Conservation (phyloP, 2,888 invertebrate genomes). For the Diaphora mendica region DNA sequence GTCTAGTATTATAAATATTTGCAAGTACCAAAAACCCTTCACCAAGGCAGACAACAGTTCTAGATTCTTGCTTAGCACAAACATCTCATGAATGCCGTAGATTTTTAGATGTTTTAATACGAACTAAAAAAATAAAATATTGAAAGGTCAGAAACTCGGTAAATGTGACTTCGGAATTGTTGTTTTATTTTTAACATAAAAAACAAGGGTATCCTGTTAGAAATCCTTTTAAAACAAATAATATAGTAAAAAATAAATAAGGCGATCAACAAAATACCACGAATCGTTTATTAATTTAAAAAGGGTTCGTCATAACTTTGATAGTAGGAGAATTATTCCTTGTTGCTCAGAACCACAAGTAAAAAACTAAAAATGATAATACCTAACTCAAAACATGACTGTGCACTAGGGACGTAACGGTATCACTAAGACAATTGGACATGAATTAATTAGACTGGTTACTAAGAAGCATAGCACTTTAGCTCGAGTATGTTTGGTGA, state of each 20-base stretch:
- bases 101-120: too few relatives aligned
- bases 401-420: neutral
- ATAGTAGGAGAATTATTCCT: neutral
- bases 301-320: neutral
- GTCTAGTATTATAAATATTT: too few relatives aligned
- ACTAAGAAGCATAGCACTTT: too few relatives aligned
- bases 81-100: too few relatives aligned
- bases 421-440: too few relatives aligned
- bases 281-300: neutral
- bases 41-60: too few relatives aligned
- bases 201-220: neutral
- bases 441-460: too few relatives aligned
- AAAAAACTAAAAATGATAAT: neutral
- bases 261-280: neutral
- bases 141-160: too few relatives aligned
- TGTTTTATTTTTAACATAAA: neutral
- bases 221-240: neutral
- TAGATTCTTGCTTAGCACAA: too few relatives aligned
- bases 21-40: too few relatives aligned
- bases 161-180: neutral
- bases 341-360: neutral
- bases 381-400: neutral
- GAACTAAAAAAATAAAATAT: too few relatives aligned
- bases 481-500: too few relatives aligned
- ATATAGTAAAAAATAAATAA: neutral